A percentile compares a stretch with the other conserved stretches of the same genome.
phyloP scores from a whole-genome alignment of 2,797 vertebrate genomes.

The Alfaro cultratus region DNA sequence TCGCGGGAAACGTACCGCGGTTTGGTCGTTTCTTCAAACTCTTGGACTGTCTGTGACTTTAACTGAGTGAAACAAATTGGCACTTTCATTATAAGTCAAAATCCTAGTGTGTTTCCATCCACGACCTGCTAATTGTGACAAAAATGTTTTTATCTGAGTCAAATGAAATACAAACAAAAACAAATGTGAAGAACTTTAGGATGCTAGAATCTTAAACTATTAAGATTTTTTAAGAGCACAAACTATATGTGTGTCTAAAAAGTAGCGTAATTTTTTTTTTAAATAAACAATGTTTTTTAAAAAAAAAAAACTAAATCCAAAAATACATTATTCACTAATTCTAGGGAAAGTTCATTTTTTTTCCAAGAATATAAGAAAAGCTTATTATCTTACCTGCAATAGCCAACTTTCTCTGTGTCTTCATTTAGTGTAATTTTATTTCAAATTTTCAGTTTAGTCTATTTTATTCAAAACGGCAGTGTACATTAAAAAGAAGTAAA shows the following conservation, averaged over 20 bases:
- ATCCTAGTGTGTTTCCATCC: background rate
- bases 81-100: slow-evolving; percentile 56
- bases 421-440: background rate
- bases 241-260: background rate
- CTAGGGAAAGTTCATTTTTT: background rate
- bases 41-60: slow-evolving; percentile 12
- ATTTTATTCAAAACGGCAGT: background rate
- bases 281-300: too few relatives aligned
- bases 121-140: slow-evolving; percentile 9
- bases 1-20: slow-evolving; percentile 1
- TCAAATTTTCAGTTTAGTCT: background rate
- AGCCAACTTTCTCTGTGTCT: background rate
- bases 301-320: background rate
- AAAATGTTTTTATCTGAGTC: slow-evolving; percentile 9
- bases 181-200: background rate
- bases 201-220: background rate
- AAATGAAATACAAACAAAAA: background rate
- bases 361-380: background rate
- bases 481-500: background rate
- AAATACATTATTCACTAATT: background rate
- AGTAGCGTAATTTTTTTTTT: background rate
- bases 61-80: slow-evolving; percentile 48
- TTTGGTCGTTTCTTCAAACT: slow-evolving; percentile 12
- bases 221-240: background rate
- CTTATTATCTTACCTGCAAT: background rate